phyloP scores from a whole-genome alignment of 2,797 vertebrate species.

The Clarias fuscus region DNA sequence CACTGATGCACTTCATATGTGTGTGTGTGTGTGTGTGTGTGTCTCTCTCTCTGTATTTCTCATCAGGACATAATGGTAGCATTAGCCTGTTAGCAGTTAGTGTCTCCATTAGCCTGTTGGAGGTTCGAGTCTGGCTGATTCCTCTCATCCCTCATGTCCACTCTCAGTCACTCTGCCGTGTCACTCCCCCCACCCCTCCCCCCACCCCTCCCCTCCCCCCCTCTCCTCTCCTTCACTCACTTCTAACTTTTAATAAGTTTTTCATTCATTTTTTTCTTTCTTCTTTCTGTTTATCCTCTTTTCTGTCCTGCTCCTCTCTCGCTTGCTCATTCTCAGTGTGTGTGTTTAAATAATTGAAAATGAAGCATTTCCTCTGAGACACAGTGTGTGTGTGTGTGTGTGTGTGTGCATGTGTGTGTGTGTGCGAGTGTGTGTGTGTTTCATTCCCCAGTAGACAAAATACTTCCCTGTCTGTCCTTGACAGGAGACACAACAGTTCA shows the following conservation, averaged over 20 bases:
- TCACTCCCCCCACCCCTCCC: too few relatives aligned
- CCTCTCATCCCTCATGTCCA: too few relatives aligned
- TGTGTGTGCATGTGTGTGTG: background rate
- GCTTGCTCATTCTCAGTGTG: background rate
- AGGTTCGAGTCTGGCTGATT: too few relatives aligned
- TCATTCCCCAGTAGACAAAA: background rate
- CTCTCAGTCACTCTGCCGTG: too few relatives aligned
- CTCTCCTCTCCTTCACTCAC: background rate
- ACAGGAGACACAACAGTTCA: background rate
- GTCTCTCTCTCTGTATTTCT: background rate
- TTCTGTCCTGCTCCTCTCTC: background rate
- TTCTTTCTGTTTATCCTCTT: too few relatives aligned
- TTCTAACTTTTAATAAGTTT: background rate
- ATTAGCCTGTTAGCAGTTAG: slow-evolving; percentile 1
- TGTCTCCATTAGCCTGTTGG: background rate
- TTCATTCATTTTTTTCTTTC: too few relatives aligned
- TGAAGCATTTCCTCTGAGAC: background rate
- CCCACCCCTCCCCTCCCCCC: fast-evolving
- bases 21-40: too few relatives aligned
- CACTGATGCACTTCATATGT: too few relatives aligned
- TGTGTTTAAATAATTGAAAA: background rate
- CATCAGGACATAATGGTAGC: background rate
- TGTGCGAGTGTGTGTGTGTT: background rate
- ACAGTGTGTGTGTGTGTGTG: background rate
- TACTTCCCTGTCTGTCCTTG: background rate